A percentile compares a stretch with the other conserved stretches of the same genome.
Conservation (phyloP, 1,140 invertebrate genomes). For the Apocrypta bakeri region DNA sequence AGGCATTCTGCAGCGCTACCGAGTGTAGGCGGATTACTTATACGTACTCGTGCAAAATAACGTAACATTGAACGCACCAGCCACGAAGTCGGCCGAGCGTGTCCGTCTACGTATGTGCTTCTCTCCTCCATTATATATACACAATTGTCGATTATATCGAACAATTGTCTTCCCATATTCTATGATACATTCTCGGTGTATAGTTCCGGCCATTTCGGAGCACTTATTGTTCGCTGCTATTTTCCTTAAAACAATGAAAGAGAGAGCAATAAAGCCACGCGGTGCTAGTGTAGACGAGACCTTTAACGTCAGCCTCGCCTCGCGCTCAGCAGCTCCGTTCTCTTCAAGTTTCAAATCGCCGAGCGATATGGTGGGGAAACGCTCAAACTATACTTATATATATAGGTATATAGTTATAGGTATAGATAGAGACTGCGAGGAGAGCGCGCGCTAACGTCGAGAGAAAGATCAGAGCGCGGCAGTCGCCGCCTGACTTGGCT, state of each 20-base stretch:
- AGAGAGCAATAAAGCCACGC: neutral
- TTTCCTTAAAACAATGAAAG: neutral
- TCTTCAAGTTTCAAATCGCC: neutral
- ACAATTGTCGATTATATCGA: no score
- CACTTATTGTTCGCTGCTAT: no score
- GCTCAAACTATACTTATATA: neutral
- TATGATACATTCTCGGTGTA: no score
- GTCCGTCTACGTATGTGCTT: no score
- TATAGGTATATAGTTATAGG: neutral
- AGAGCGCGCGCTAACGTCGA: neutral
- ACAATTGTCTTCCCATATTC: no score
- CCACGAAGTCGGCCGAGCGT: neutral
- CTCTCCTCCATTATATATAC: no score
- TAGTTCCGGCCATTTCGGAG: no score
- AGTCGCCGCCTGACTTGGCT: slow-evolving; percentile 39
- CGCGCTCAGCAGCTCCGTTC: no score
- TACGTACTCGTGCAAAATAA: slow-evolving; percentile 12
- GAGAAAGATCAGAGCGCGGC: slow-evolving; percentile 1
- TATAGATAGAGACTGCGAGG: neutral
- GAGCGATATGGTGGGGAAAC: neutral
- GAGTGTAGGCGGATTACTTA: neutral
- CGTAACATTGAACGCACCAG: neutral
- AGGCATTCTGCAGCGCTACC: no score
- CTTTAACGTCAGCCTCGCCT: no score
- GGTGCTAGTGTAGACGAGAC: neutral